Percentiles rank a stretch among this genome's conserved stretches.
Evolutionary conservation across 1,140 invertebrate species (phyloP).

Genomic region (Branchinecta lynchi): DNA sequence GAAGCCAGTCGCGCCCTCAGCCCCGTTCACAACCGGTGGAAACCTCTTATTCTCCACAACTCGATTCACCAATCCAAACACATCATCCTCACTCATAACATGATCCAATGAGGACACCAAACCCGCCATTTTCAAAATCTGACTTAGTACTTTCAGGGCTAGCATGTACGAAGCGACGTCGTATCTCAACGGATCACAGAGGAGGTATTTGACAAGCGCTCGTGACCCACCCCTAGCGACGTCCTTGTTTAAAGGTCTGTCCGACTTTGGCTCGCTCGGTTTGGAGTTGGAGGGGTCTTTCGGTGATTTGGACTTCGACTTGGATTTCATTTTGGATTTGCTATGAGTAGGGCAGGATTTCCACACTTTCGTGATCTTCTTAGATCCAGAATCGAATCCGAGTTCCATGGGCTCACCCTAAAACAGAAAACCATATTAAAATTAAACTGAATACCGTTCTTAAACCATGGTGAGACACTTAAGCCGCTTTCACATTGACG

Average conservation of each 20-base stretch:
- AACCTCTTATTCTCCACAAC: neutral
- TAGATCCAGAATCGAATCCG: neutral
- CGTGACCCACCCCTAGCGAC: neutral
- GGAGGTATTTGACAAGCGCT: neutral
- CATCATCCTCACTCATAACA: neutral
- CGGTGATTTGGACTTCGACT: neutral
- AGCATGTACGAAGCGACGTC: neutral
- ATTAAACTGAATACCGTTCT: no score
- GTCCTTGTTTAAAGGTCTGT: conserved; percentile 11
- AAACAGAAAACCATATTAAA: no score
- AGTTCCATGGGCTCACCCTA: no score
- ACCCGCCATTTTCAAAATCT: neutral
- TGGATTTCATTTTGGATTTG: neutral
- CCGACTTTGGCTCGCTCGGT: neutral
- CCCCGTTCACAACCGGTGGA: neutral
- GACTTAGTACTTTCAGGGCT: neutral
- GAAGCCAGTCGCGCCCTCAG: neutral
- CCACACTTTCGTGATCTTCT: neutral
- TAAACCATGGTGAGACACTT: no score
- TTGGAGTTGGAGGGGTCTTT: neutral
- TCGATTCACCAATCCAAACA: neutral
- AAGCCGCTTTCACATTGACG: no score
- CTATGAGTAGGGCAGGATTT: neutral
- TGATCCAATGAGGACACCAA: neutral
- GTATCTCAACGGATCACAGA: neutral